These are phyloP conservation scores for Thereuonema tuberculata DNA, from an alignment of 1,140 invertebrate species.

Conservation along the genomic window DNA sequence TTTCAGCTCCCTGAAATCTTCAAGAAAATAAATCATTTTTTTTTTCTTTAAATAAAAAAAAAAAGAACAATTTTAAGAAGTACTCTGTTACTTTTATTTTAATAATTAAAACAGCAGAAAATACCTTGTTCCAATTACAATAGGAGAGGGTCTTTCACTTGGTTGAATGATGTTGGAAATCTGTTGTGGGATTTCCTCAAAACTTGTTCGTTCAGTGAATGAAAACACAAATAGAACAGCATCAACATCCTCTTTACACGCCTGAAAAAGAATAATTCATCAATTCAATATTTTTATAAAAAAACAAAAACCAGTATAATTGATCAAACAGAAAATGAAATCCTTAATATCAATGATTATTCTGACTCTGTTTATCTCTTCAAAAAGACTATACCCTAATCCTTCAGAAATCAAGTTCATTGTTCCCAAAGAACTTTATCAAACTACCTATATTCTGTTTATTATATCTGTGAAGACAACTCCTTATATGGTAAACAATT, in stretches of 20 bases:
- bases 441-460: no score
- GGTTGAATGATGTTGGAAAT: conserved; percentile 36
- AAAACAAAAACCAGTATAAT: no score
- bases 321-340: no score
- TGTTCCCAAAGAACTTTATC: no score
- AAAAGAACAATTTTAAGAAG: not conserved
- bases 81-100: not conserved
- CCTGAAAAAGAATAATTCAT: conserved; percentile 22
- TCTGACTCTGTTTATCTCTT: no score
- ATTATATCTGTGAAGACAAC: no score
- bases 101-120: not conserved
- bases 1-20: no score
- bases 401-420: no score
- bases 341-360: no score
- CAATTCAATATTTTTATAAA: not conserved
- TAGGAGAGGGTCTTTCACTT: conserved; percentile 35
- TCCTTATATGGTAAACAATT: no score
- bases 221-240: conserved; percentile 41
- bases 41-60: not conserved
- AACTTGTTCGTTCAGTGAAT: conserved; percentile 39
- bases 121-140: conserved; percentile 44
- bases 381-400: no score
- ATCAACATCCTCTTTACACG: conserved; percentile 41
- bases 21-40: no score
- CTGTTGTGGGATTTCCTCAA: conserved; percentile 39